Base-by-base conservation (phyloP, 2,797 vertebrate genomes). In the Corythornis leucogaster region DNA sequence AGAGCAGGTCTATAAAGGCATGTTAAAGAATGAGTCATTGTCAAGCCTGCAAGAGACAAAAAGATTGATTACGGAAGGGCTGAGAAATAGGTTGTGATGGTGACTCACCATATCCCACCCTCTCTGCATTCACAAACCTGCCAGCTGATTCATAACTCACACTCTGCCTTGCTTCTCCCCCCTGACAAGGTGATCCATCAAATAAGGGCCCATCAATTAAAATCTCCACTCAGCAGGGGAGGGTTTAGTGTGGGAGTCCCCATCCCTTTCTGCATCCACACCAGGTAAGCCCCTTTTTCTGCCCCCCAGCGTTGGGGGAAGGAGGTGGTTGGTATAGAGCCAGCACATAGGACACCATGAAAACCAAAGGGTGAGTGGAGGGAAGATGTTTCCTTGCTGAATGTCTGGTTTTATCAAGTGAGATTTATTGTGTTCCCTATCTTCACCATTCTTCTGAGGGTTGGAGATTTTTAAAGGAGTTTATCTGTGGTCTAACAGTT, bases 31-130 rank as follows among this genome's bases (percentile, higher is more conserved):
- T 98, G 97, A 98, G 67, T 98, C 97, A 97, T 12, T 70, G 85
- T 92, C 22, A 3, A 68, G 93, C 83, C 78, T 95, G 51, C 74
- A 87, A 95, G 87, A 94, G 88, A 96, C 92, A 90, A 94, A 94
- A 94, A 94, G 90, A 92, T 94, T 90, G 97, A 96, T 97, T 97
- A 94, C n/a, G 33, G 93, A 93, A 83, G 90, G 96, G 85, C 97
- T 89, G 93, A 96, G 96, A 94, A 97, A 89, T 96, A 95, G 70
- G 76, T 92, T 87, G 40, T 85, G 13, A 11, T 7, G 75, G 40
- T 98, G 97, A 98, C 75, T 97, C 97, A 98, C 48, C 8, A 43
- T 93, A 90, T 85, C 95, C 92, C 97, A 92, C 96, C 97, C 97
- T 97, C 94, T 67, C 58, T 50, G 79, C 79, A 83, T 94, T 62